phyloP scores from a whole-genome alignment of 1,140 invertebrate genomes.

The Rhyzopertha dominica region DNA sequence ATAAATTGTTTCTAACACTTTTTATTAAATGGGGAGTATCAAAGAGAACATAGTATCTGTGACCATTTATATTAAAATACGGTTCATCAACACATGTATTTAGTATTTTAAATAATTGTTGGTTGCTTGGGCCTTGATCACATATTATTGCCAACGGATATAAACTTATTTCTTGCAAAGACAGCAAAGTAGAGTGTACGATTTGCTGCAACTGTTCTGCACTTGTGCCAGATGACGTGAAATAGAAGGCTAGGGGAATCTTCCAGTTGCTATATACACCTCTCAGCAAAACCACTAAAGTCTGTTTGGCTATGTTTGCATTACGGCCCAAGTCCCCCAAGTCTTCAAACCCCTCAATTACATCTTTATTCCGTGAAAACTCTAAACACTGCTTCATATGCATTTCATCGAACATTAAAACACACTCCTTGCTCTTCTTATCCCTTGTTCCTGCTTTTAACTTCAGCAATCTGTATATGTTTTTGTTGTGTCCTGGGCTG shows the following conservation, averaged over 20 bases:
- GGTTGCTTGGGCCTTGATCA: constrained; percentile 10
- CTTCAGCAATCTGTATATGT: not conserved
- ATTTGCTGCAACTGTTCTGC: not conserved
- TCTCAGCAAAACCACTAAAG: constrained; percentile 18
- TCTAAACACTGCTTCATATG: constrained; percentile 6
- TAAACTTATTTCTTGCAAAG: not conserved
- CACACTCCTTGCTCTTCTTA: not conserved
- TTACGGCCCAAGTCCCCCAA: constrained; percentile 12
- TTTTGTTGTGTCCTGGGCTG: constrained; percentile 7
- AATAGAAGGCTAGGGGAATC: constrained; percentile 9
- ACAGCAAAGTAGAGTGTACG: not conserved
- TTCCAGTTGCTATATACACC: constrained; percentile 16
- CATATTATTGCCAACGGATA: constrained; percentile 5
- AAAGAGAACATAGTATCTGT: constrained; percentile 11
- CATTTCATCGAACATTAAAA: constrained; percentile 16
- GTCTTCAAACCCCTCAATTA: constrained; percentile 19
- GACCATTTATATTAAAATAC: constrained; percentile 7
- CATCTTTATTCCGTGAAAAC: constrained; percentile 1
- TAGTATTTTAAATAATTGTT: constrained; percentile 9
- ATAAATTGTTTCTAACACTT: constrained; percentile 14
- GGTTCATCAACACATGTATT: not conserved
- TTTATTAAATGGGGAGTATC: constrained; percentile 12
- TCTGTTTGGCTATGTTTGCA: constrained; percentile 4
- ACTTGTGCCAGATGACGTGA: constrained; percentile 4
- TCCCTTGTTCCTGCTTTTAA: not conserved